A percentile compares a stretch with the other conserved stretches of the same genome.
phyloP scores from a whole-genome alignment of 2,797 vertebrate species.

The Aldrovandia affinis region DNA sequence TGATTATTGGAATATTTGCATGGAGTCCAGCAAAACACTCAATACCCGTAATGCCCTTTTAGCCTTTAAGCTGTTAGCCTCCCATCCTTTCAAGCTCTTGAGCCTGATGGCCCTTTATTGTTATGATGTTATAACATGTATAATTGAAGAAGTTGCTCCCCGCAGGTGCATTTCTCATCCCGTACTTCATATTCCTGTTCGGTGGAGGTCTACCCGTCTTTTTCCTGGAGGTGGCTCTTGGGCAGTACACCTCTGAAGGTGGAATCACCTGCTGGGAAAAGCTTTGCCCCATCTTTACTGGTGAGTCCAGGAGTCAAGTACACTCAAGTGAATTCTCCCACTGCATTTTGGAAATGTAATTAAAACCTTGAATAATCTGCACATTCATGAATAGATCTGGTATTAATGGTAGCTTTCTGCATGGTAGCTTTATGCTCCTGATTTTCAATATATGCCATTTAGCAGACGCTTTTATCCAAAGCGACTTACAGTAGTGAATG shows the following conservation, averaged over 20 bases:
- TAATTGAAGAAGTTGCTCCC: not conserved
- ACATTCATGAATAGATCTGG: not conserved
- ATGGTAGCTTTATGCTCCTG: not conserved
- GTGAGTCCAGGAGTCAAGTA: conserved; percentile 78
- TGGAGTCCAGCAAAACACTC: not conserved
- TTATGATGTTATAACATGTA: not conserved
- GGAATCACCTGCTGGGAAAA: conserved; percentile 99
- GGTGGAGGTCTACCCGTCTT: conserved; percentile 97
- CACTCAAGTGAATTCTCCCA: not conserved
- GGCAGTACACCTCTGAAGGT: conserved; percentile 97
- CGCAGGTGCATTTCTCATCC: conserved; percentile 98
- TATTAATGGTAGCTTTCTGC: not conserved
- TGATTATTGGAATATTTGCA: not conserved
- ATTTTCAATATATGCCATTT: too few species aligned
- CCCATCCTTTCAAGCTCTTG: too few species aligned
- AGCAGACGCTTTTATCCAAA: too few species aligned
- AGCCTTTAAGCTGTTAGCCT: not conserved
- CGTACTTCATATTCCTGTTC: conserved; percentile 98
- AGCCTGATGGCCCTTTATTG: not conserved
- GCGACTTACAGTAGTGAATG: too few species aligned
- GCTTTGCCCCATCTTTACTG: conserved; percentile 97
- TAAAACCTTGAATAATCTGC: not conserved
- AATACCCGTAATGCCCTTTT: too few species aligned
- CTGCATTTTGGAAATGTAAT: not conserved
- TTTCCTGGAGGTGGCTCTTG: conserved; percentile 97